Evolutionary conservation across 2,797 vertebrate species (phyloP), one percentile per base, ranked within the genome.

Genomic region (Sphenopsis melanotis): DNA sequence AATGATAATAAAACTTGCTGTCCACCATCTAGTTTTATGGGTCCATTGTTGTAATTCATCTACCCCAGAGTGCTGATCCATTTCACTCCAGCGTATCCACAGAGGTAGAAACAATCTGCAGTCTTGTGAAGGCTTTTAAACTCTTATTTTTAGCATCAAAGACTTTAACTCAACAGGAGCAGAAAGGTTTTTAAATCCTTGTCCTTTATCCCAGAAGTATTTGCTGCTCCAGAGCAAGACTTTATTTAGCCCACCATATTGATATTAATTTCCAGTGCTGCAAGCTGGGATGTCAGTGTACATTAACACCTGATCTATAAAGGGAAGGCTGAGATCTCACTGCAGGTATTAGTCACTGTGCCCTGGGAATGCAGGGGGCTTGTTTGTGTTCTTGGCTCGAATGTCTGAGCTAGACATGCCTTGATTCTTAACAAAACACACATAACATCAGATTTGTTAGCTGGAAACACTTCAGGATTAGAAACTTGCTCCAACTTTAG

Each of bases 301-400:
- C 97, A 98, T 98, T 97, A 98, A 97, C 97, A 98, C 97, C 98
- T 98, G 97, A 98, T 98, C 98, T 98, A 98, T 98, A 98, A 98
- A 98, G 96, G 95, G 98, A 98, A 96, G 64, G 76, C 95, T 86
- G 96, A 98, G 97, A 97, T 96, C 98, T 98, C 97, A 90, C 92
- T 97, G 91, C 86, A 92, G 96, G 93, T 90, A 96, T 98, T 97
- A 98, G 97, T 98, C 97, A 98, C 94, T 2, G 66, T 46, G 95
- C 96, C 95, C 97, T 89, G 97, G 97, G 97, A 96, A 93, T 89
- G 92, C 78, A 93, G 81, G 61, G 69, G 87, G 82, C 90, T 52
- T 93, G 64, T 94, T 97, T 97, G 87, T 89, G 89, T 92, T 95
- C 91, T 86, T 95, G 94, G 90, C 94, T 97, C 96, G 92, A 89